Base-by-base conservation (phyloP, 2,888 invertebrate species). In the Prosopocoilus inquinatus region DNA sequence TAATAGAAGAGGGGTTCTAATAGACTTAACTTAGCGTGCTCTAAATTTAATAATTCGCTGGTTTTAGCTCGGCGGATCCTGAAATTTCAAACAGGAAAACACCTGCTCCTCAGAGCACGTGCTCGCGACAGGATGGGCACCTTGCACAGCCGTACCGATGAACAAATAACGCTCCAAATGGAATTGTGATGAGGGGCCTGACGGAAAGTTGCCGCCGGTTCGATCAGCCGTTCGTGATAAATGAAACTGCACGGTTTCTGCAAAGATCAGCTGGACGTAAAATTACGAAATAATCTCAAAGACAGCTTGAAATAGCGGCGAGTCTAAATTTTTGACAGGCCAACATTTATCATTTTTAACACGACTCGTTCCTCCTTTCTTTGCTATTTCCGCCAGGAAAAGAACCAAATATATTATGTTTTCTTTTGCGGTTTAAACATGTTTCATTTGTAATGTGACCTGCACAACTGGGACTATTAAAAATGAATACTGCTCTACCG, bases 231-330 rank as follows among this genome's bases (percentile, higher is more conserved):
- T 45, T 48, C 50, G 46, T 50, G 57, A 57, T 53, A 53, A 57
- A 57, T 53, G 53, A 53, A 33, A 33, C 16, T 45, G 39, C 39
- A 41, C 47, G 47, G 50, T 53, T 53, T 46, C 46, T 53, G 52
- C 34, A 20, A 46, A 53, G 53, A 53, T 53, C 57, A 47, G 45
- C 50, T 49, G 46, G 15, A 53, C 53, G 57, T 53, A 57, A 57
- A 57, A 53, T 57, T 57, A 46, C 50, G 47, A 57, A 53, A 57
- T 57, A 57, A 47, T 57, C 57, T 49, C 45, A 16, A 12, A 28
- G 57, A 53, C 57, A 46, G 44, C 36, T n/a, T 49, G 52, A 47
- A 53, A 47, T 47, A 53, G 47, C 41, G 39, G 47, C 41, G 41
- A 47, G 20, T 53, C 47, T 39, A 34, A 53, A 47, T 32, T 47